phyloP scores from a whole-genome alignment of 2,888 invertebrate species.

The Campopleginae sp. region DNA sequence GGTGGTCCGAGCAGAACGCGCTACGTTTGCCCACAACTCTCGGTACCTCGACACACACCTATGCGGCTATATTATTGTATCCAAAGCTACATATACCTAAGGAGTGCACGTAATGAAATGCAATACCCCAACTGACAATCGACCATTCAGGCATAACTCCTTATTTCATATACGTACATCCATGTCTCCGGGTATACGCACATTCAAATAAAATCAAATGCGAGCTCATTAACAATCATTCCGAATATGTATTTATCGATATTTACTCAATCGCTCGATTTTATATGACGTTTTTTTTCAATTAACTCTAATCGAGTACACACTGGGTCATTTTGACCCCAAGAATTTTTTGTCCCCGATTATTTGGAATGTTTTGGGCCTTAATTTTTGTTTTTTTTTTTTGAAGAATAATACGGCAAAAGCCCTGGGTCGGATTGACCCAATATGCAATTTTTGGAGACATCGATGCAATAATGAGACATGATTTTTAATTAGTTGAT shows the following conservation, averaged over 20 bases:
- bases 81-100: slow-evolving; percentile 6
- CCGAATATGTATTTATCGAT: not conserved
- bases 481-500: too few relatives aligned
- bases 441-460: too few relatives aligned
- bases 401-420: too few relatives aligned
- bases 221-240: not conserved
- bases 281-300: not conserved
- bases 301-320: not conserved
- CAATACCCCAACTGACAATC: slow-evolving; percentile 68
- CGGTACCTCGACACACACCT: slow-evolving; percentile 44
- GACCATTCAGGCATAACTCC: slow-evolving; percentile 16
- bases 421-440: too few relatives aligned
- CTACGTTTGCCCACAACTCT: slow-evolving; percentile 58
- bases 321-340: too few relatives aligned
- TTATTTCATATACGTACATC: not conserved
- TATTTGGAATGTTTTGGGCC: too few relatives aligned
- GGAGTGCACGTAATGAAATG: slow-evolving; percentile 78
- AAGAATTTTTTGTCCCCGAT: too few relatives aligned
- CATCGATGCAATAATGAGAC: too few relatives aligned
- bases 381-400: too few relatives aligned
- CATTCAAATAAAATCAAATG: not conserved
- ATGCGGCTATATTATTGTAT: slow-evolving; percentile 40
- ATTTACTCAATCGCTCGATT: not conserved
- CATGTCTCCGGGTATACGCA: not conserved
- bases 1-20: slow-evolving; percentile 76